These are phyloP conservation scores for Solenodon paradoxus DNA, from an alignment of 2,113 vertebrate species.

Conservation along the genomic window DNA sequence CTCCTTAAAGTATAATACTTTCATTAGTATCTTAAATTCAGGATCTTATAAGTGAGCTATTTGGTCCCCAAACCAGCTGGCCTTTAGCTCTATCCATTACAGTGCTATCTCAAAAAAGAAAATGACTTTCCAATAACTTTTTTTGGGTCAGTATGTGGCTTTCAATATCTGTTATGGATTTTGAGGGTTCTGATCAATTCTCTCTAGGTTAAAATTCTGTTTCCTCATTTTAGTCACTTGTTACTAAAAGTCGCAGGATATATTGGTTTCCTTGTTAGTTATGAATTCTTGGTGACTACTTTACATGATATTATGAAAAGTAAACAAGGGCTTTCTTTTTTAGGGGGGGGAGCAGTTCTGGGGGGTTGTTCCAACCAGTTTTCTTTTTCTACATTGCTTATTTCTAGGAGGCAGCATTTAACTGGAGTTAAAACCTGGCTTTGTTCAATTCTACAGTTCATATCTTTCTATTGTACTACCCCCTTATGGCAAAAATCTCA, in stretches of 20 bases:
- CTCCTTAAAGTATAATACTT: neutral
- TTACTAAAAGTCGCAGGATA: neutral
- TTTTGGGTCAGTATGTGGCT: neutral
- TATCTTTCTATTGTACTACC: neutral
- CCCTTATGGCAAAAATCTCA: neutral
- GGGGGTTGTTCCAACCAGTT: neutral
- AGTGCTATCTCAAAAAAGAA: neutral
- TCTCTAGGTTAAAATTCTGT: neutral
- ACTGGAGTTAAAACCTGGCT: neutral
- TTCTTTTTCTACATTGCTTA: neutral
- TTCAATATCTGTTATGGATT: neutral
- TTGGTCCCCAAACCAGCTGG: neutral
- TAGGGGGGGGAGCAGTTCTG: too few relatives aligned
- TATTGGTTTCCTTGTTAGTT: constrained; percentile 6
- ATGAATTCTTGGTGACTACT: neutral
- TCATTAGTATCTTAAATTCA: neutral
- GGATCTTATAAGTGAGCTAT: neutral
- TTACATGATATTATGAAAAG: neutral
- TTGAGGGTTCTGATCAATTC: neutral
- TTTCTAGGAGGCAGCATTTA: neutral
- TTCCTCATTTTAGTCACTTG: neutral
- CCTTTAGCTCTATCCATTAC: neutral
- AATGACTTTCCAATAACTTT: neutral
- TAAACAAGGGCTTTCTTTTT: neutral
- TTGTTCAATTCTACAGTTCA: neutral